A percentile compares a stretch with the other conserved stretches of the same genome.
These are phyloP conservation scores for Hedya salicella DNA, from an alignment of 2,888 invertebrate species.

Conservation along the genomic window DNA sequence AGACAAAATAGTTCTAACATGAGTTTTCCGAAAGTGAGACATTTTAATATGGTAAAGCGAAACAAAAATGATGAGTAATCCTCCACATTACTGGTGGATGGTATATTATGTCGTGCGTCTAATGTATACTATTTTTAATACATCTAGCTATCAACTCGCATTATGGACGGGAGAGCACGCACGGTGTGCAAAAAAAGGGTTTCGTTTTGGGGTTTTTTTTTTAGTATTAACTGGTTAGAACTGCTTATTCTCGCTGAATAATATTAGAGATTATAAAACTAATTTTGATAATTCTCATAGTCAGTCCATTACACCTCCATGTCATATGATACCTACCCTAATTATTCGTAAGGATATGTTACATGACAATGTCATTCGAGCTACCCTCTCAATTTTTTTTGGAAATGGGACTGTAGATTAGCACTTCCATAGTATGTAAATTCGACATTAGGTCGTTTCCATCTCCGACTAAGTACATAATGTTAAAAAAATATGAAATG, in stretches of 20 bases:
- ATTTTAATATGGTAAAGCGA: constrained; percentile 31
- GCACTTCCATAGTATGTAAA: too few species aligned
- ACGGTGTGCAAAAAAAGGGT: constrained; percentile 61
- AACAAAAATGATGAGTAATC: constrained; percentile 61
- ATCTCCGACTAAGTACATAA: too few species aligned
- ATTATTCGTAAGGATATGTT: too few species aligned
- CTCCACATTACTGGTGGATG: constrained; percentile 59
- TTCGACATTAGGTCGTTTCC: too few species aligned
- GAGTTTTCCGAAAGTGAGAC: constrained; percentile 5
- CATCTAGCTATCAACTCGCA: constrained; percentile 85
- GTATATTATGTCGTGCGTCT: constrained; percentile 79
- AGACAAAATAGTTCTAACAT: constrained; percentile 8
- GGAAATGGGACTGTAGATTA: too few species aligned
- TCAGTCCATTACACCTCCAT: too few species aligned
- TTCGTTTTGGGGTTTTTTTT: not conserved
- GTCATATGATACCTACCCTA: too few species aligned
- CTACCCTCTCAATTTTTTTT: too few species aligned
- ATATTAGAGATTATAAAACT: too few species aligned
- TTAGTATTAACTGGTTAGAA: not conserved
- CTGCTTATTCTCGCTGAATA: not conserved
- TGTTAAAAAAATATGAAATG: too few species aligned
- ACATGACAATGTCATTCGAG: too few species aligned
- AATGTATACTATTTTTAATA: constrained; percentile 85
- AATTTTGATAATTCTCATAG: too few species aligned
- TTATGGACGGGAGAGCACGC: constrained; percentile 81